Base-by-base conservation (phyloP, 2,888 invertebrate species). In the Heliconius sara region DNA sequence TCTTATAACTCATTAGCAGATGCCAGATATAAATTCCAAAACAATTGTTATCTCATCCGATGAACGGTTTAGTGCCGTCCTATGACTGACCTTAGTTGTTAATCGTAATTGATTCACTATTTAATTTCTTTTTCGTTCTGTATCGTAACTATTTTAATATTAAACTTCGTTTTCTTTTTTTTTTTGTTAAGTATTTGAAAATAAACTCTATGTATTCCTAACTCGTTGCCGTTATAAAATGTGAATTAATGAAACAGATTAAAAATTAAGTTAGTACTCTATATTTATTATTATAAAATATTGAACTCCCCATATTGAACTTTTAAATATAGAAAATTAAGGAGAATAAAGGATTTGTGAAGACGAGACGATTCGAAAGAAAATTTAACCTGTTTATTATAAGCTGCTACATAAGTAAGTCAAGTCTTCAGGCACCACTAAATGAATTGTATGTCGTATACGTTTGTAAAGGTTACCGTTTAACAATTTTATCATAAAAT, bases 41-140 rank as follows among this genome's bases (percentile, higher is more conserved):
- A 80, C 82, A 75, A 76, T 80, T 77, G 72, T 80, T 82, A 82
- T 82, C 75, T 82, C 76, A 81, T 76, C 30, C n/a, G 63, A 65
- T 70, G 68, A 76, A 68, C 76, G 67, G 70, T 57, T 10, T 65
- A 67, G 30, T 65, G n/a, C 67, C 68, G 77, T 76, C 80, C 80
- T 81, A 76, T 71, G 57, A 65, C 70, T 80, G 80, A 77, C 77
- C 79, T 79, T 74, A 60, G 70, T 47, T 47, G 47, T 47, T 75
- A 47, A 47, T 39, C n/a, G 16, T 70, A 30, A 27, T 2, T 70
- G 27, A 16, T 70, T 43, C 9, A 43, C 5, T 65, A 12, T 10
- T 60, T n/a, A 4, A 12, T 60, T n/a, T n/a, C 60, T 60, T 60
- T n/a, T n/a, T 60, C 6, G 7, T 19, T 22, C 22, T 52, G 7